Evolutionary conservation across 2,888 invertebrate species (phyloP).

Genomic region (Deladenus siricidicola): DNA sequence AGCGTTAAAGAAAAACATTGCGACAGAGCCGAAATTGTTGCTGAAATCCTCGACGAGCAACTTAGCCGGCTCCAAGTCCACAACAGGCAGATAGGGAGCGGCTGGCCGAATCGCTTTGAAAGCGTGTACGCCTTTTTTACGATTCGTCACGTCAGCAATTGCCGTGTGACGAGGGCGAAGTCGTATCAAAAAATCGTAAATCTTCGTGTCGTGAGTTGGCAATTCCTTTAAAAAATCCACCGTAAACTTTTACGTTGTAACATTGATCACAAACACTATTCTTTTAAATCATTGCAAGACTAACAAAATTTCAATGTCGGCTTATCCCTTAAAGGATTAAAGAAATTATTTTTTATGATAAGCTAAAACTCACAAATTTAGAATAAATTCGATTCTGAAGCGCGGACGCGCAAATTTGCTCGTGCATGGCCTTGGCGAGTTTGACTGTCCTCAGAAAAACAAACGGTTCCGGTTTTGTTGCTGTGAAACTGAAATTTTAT

Average conservation of each 20-base stretch:
- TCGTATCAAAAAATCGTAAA: slow-evolving; percentile 3
- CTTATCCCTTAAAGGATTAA: too few species aligned
- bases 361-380: background rate
- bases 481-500: slow-evolving; percentile 3
- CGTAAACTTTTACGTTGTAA: too few species aligned
- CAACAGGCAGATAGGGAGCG: slow-evolving; percentile 69
- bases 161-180: background rate
- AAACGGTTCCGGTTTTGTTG: slow-evolving; percentile 1
- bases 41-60: slow-evolving; percentile 66
- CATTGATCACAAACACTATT: too few species aligned
- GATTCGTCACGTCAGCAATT: too few species aligned
- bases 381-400: background rate
- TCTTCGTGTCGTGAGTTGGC: background rate
- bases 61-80: slow-evolving; percentile 70
- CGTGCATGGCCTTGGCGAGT: background rate
- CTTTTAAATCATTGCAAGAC: too few species aligned
- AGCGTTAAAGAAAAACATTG: slow-evolving; percentile 78
- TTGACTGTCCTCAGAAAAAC: background rate
- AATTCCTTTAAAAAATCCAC: slow-evolving; percentile 3
- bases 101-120: too few species aligned
- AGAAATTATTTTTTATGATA: background rate
- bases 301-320: too few species aligned
- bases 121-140: too few species aligned
- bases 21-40: slow-evolving; percentile 62
- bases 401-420: background rate